A percentile compares a stretch with the other conserved stretches of the same genome.
Conservation (phyloP, 2,113 vertebrate genomes). For the Neopipo cinnamomea region DNA sequence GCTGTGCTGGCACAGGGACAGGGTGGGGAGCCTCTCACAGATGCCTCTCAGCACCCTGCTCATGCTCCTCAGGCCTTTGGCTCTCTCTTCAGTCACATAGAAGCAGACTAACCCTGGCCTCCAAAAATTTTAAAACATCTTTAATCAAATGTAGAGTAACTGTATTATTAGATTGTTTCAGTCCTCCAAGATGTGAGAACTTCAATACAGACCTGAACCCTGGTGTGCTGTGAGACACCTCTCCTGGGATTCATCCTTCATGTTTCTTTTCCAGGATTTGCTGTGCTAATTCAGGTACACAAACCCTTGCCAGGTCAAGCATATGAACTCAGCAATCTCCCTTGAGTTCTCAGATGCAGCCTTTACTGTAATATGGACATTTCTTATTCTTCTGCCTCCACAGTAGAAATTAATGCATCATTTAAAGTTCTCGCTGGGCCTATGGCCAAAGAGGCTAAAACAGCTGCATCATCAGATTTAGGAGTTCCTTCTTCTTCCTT, state of each 20-base stretch:
- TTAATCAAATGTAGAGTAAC: not conserved
- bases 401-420: not conserved
- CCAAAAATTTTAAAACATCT: not conserved
- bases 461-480: not conserved
- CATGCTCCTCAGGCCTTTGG: not conserved
- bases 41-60: not conserved
- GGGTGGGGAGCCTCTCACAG: not conserved
- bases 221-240: not conserved
- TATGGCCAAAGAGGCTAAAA: not conserved
- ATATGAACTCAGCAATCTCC: not conserved
- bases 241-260: not conserved
- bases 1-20: rapidly evolving
- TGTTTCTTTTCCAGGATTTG: not conserved
- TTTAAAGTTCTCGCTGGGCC: not conserved
- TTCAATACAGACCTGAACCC: not conserved
- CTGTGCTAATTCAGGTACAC: not conserved
- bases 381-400: not conserved
- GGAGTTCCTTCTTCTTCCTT: not conserved
- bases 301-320: not conserved
- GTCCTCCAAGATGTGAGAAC: not conserved
- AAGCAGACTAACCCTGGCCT: not conserved
- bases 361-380: not conserved
- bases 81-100: not conserved
- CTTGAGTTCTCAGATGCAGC: not conserved
- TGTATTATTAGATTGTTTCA: rapidly evolving